These are phyloP conservation scores for Diadophis punctatus DNA, from an alignment of 2,113 vertebrate genomes.

Conservation along the genomic window DNA sequence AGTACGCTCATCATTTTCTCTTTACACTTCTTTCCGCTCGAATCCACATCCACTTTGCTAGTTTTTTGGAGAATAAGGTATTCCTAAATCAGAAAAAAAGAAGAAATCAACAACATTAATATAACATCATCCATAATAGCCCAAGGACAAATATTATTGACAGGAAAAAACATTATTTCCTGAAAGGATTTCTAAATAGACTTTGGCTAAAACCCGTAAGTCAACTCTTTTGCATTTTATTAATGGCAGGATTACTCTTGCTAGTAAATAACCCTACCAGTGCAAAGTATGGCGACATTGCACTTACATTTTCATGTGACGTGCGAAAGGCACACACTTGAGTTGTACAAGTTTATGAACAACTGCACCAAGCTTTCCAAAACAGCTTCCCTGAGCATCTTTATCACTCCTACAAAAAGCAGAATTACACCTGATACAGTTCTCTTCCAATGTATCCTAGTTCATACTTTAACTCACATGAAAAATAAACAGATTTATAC, in stretches of 20 bases:
- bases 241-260: background rate
- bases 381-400: background rate
- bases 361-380: background rate
- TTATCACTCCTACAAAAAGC: background rate
- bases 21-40: constrained; percentile 88
- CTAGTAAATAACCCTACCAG: background rate
- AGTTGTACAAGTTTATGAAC: background rate
- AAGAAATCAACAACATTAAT: constrained; percentile 20
- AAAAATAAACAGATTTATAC: background rate
- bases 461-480: background rate
- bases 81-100: constrained; percentile 67
- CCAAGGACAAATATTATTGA: constrained; percentile 25
- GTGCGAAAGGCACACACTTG: background rate
- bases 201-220: background rate
- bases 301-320: background rate
- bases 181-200: background rate
- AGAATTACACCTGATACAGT: background rate
- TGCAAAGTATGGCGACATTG: background rate
- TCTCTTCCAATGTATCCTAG: background rate
- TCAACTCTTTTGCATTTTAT: background rate
- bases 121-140: constrained; percentile 28
- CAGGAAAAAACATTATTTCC: background rate
- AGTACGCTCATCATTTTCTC: constrained; percentile 92
- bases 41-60: constrained; percentile 88
- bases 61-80: constrained; percentile 85